These are phyloP conservation scores for Lepidocyrtinus sp. DNA, from an alignment of 2,888 invertebrate species.

Conservation along the genomic window DNA sequence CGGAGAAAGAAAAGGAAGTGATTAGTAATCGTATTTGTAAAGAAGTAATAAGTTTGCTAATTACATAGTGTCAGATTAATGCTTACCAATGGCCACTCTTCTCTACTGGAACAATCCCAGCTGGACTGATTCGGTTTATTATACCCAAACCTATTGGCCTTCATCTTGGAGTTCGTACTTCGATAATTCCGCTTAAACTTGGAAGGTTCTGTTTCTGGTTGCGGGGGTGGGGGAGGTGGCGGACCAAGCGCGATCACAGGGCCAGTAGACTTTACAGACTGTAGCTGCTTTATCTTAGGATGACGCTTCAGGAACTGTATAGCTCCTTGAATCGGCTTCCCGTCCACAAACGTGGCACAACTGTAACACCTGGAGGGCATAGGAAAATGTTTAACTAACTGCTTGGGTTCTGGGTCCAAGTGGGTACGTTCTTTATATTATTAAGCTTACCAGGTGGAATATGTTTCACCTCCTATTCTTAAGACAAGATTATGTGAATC, in stretches of 20 bases:
- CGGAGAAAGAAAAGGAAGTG: neutral
- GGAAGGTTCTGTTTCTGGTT: constrained; percentile 53
- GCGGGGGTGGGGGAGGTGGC: constrained; percentile 63
- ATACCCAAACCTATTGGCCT: too few species aligned
- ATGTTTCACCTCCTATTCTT: constrained; percentile 40
- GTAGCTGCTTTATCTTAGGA: constrained; percentile 35
- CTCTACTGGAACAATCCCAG: constrained; percentile 46
- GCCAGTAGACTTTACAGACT: constrained; percentile 46
- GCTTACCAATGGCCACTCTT: constrained; percentile 62
- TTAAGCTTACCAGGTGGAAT: constrained; percentile 56
- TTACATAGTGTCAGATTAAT: too few species aligned
- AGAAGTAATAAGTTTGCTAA: too few species aligned
- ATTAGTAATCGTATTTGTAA: too few species aligned
- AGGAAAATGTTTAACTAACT: neutral
- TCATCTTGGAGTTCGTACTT: too few species aligned
- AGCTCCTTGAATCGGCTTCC: constrained; percentile 35
- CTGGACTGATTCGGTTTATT: too few species aligned
- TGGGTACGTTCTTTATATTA: constrained; percentile 7
- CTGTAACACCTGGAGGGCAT: constrained; percentile 59
- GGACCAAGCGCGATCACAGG: constrained; percentile 61
- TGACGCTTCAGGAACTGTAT: constrained; percentile 47
- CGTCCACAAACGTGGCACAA: constrained; percentile 55
- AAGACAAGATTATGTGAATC: constrained; percentile 83
- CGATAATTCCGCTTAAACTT: too few species aligned
- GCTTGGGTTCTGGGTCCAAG: neutral